phyloP scores from a whole-genome alignment of 2,888 invertebrate genomes.

The Synanthedon formicaeformis region DNA sequence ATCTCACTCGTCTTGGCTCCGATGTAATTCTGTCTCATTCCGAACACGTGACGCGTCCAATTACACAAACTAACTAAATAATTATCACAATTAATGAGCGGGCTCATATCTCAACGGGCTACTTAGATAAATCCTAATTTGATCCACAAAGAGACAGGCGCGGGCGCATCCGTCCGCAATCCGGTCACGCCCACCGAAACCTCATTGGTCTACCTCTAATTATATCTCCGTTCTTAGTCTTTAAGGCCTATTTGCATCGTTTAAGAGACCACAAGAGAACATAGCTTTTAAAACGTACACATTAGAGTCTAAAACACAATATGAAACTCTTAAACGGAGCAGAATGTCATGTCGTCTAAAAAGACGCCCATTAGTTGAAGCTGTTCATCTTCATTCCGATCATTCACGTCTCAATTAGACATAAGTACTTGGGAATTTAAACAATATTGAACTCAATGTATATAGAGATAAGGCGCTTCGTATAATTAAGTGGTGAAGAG shows the following conservation, averaged over 20 bases:
- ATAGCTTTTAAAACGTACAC: not conserved
- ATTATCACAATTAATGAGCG: conserved; percentile 66
- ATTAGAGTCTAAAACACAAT: not conserved
- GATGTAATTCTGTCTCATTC: not conserved
- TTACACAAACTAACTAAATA: conserved; percentile 64
- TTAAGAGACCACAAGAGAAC: conserved; percentile 27
- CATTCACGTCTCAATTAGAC: conserved; percentile 32
- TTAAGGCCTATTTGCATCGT: conserved; percentile 63
- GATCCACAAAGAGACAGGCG: conserved; percentile 35
- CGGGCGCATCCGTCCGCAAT: conserved; percentile 27
- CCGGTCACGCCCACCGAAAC: conserved; percentile 39
- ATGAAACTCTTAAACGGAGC: conserved; percentile 1
- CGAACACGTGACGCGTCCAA: conserved; percentile 46
- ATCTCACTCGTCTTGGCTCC: not conserved
- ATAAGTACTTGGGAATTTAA: conserved; percentile 14
- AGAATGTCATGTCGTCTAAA: conserved; percentile 53
- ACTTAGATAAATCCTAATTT: conserved; percentile 58
- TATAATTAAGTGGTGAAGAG: conserved; percentile 9
- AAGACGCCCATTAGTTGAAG: conserved; percentile 64
- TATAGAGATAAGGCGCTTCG: conserved; percentile 11
- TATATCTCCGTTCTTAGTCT: conserved; percentile 46
- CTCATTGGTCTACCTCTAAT: conserved; percentile 61
- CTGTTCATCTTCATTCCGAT: conserved; percentile 61
- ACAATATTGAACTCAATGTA: conserved; percentile 21
- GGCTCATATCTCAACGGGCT: conserved; percentile 46